A percentile compares a stretch with the other conserved stretches of the same genome.
phyloP scores from a whole-genome alignment of 2,113 vertebrate species.

The human (Homo sapiens) region DNA sequence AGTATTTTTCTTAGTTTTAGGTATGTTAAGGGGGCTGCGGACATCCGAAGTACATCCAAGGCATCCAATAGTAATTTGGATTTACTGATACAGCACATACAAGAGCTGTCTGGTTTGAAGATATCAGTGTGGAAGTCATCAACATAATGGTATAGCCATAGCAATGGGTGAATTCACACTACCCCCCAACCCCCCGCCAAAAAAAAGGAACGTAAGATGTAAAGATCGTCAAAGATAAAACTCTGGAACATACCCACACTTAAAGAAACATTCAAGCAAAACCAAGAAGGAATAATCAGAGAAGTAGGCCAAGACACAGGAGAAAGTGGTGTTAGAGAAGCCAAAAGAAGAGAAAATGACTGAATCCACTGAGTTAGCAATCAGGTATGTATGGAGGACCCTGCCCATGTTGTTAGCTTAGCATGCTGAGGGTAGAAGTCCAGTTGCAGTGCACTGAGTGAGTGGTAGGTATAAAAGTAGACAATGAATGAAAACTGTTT shows the following conservation, averaged over 20 bases:
- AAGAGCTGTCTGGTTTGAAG: neutral
- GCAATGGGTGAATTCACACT: neutral
- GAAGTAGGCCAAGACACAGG: neutral
- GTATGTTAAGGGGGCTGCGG: neutral
- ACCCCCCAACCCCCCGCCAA: no score
- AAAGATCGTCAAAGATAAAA: neutral
- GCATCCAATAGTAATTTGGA: neutral
- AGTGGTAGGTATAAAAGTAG: neutral
- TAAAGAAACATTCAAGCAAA: neutral
- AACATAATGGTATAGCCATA: neutral
- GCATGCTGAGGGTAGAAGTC: neutral
- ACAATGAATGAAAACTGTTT: neutral
- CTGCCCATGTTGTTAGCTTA: neutral
- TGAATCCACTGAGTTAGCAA: neutral
- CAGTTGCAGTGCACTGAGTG: neutral
- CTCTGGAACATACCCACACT: neutral
- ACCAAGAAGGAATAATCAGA: neutral
- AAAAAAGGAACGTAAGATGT: neutral
- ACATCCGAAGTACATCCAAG: neutral
- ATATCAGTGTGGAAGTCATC: neutral
- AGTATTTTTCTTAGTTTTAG: neutral
- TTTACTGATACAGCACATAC: neutral
- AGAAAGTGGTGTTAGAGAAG: neutral
- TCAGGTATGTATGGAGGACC: neutral
- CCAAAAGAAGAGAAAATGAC: neutral